phyloP scores from a whole-genome alignment of 2,113 vertebrate genomes.

The Halichoerus grypus region DNA sequence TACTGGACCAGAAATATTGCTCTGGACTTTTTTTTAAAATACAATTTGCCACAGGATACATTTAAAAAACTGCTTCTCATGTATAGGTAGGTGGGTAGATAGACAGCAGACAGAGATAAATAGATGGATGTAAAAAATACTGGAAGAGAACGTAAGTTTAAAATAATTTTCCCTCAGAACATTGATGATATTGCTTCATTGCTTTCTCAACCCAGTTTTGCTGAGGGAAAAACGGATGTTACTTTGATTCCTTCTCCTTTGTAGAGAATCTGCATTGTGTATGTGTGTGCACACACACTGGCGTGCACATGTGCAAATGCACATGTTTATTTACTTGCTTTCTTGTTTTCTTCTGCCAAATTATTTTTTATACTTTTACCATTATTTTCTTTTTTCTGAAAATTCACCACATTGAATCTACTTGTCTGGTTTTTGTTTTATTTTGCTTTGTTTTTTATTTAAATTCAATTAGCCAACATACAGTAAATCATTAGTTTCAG shows the following conservation, averaged over 20 bases:
- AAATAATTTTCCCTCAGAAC: not conserved
- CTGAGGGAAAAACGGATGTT: not conserved
- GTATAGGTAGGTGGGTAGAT: not conserved
- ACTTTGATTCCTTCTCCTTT: not conserved
- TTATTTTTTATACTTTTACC: not conserved
- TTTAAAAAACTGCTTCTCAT: not conserved
- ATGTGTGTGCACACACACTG: not conserved
- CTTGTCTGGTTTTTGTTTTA: not conserved
- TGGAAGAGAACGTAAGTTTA: not conserved
- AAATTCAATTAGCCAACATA: too few species aligned
- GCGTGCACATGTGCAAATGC: not conserved
- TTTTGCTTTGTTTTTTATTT: too few species aligned
- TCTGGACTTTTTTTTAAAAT: not conserved
- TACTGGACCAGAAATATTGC: not conserved
- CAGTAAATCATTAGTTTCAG: too few species aligned
- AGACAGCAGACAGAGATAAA: not conserved
- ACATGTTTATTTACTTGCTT: not conserved
- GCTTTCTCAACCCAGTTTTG: not conserved
- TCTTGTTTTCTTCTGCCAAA: not conserved
- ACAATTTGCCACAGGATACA: not conserved
- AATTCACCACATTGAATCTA: not conserved
- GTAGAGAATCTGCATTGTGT: not conserved
- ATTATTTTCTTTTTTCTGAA: not conserved
- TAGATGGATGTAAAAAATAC: not conserved
- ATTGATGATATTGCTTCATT: not conserved